A percentile compares a stretch with the other conserved stretches of the same genome.
Conservation (phyloP, 1,140 invertebrate genomes). For the Chironomus striatipennis region DNA sequence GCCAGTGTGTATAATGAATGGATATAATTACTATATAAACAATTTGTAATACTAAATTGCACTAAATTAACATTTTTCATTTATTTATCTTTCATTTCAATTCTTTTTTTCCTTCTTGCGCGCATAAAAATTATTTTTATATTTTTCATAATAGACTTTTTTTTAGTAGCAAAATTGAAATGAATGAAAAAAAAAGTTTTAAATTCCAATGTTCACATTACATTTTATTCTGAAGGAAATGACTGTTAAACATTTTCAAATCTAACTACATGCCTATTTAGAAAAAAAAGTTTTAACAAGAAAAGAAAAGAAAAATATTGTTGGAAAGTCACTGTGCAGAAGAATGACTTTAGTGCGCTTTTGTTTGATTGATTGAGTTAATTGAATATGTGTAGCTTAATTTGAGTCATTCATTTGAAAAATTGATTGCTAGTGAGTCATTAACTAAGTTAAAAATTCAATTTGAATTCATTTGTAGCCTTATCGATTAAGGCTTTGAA, state of each 20-base stretch:
- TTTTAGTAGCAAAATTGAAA: not conserved
- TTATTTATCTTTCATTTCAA: conserved; percentile 1
- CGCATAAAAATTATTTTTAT: not conserved
- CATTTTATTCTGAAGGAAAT: not conserved
- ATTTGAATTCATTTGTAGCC: no score
- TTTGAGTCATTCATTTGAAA: no score
- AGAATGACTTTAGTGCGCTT: no score
- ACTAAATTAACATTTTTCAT: conserved; percentile 5
- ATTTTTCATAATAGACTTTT: not conserved
- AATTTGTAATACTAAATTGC: conserved; percentile 14
- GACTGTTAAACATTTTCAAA: not conserved
- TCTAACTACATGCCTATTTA: no score
- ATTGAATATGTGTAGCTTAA: no score
- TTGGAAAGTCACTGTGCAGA: no score
- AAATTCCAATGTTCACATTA: conserved; percentile 14
- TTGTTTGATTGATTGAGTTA: no score
- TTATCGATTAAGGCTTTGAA: no score
- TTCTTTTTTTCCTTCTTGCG: not conserved
- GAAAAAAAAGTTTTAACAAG: no score
- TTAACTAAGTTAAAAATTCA: no score
- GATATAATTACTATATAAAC: not conserved
- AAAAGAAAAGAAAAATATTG: no score
- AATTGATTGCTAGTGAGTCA: no score
- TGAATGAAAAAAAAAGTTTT: not conserved
- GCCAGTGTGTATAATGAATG: not conserved